These are phyloP conservation scores for Tarsius wallacei DNA, from an alignment of 2,797 vertebrate genomes.

Conservation along the genomic window DNA sequence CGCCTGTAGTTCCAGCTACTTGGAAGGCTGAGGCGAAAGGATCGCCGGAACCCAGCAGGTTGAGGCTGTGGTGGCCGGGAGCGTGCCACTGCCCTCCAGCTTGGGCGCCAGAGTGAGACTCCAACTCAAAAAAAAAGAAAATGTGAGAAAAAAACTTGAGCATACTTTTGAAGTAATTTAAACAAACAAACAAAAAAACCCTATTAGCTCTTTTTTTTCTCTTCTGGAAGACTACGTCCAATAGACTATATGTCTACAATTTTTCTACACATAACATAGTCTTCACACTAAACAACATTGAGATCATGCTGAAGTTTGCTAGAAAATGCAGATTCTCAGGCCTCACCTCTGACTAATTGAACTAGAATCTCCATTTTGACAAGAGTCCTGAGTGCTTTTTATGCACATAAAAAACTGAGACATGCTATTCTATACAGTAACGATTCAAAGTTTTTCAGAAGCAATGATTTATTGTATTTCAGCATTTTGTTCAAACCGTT, in stretches of 20 bases:
- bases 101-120: no score
- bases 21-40: no score
- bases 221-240: slow-evolving; percentile 3
- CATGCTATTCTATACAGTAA: neutral
- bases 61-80: no score
- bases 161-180: slow-evolving; percentile 47
- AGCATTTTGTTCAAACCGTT: slow-evolving; percentile 33
- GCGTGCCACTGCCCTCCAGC: no score
- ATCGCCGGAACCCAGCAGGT: no score
- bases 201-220: neutral
- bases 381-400: neutral
- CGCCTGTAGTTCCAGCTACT: no score
- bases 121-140: no score
- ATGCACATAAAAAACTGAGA: neutral
- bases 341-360: neutral
- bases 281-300: neutral
- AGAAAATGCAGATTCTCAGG: slow-evolving; percentile 35
- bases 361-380: slow-evolving; percentile 26
- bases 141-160: neutral
- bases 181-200: neutral
- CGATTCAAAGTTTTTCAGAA: slow-evolving; percentile 27
- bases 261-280: slow-evolving; percentile 20
- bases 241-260: neutral
- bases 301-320: neutral
- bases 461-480: slow-evolving; percentile 21